Evolutionary conservation across 2,888 invertebrate species (phyloP).

Genomic region (Hirtodrosophila histrioides): DNA sequence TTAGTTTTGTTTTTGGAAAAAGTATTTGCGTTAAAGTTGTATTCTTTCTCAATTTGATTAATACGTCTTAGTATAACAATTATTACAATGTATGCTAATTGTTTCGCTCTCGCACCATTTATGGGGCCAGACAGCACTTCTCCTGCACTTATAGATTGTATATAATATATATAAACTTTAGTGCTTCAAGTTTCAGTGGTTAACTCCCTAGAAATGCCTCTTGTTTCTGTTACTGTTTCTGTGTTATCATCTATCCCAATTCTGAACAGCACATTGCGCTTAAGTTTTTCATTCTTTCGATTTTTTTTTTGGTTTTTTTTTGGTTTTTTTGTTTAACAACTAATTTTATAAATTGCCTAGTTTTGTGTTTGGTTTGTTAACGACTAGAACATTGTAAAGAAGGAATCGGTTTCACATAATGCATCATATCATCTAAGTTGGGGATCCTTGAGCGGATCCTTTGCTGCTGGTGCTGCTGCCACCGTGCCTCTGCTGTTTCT

Average conservation of each 20-base stretch:
- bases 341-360: constrained; percentile 65
- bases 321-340: constrained; percentile 50
- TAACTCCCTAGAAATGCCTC: constrained; percentile 43
- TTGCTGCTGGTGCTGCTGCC: constrained; percentile 9
- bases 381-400: constrained; percentile 77
- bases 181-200: constrained; percentile 18
- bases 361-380: constrained; percentile 65
- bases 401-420: constrained; percentile 74
- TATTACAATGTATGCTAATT: constrained; percentile 72
- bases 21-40: constrained; percentile 63
- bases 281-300: background rate
- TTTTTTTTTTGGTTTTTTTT: constrained; percentile 6
- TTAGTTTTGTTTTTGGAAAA: constrained; percentile 61
- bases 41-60: constrained; percentile 67
- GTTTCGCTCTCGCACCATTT: constrained; percentile 46
- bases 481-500: constrained; percentile 4
- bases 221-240: constrained; percentile 30
- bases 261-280: constrained; percentile 18
- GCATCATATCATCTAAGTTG: constrained; percentile 50
- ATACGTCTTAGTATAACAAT: constrained; percentile 70
- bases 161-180: constrained; percentile 31
- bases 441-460: constrained; percentile 6
- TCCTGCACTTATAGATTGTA: constrained; percentile 28
- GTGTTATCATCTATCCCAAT: constrained; percentile 27
- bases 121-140: constrained; percentile 10